These are phyloP conservation scores for Dicrostonyx torquatus DNA, from an alignment of 2,797 vertebrate species.

Conservation along the genomic window DNA sequence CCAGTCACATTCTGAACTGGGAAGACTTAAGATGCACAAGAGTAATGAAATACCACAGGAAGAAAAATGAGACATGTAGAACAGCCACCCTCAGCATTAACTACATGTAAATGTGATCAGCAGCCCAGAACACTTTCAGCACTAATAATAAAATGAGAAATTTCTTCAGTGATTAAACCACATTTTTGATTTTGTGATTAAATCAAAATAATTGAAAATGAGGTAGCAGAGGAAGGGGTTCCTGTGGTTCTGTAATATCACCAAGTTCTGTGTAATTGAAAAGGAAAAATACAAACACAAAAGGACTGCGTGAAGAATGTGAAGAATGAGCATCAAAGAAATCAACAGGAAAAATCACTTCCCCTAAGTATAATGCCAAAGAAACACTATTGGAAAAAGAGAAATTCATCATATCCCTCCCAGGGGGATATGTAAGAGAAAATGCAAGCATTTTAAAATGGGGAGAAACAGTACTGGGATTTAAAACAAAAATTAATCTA, in stretches of 20 bases:
- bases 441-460: conserved; percentile 60
- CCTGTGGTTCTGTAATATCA: not conserved
- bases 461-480: conserved; percentile 15
- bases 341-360: conserved; percentile 55
- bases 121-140: conserved; percentile 4
- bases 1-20: not conserved
- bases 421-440: conserved; percentile 41
- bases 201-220: conserved; percentile 64
- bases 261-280: not conserved
- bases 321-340: conserved; percentile 57
- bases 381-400: conserved; percentile 4
- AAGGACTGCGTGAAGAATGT: not conserved
- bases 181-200: conserved; percentile 66
- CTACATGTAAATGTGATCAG: conserved; percentile 64
- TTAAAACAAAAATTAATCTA: conserved; percentile 74
- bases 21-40: conserved; percentile 39
- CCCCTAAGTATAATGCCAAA: not conserved
- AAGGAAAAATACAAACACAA: conserved; percentile 26
- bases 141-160: conserved; percentile 48
- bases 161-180: conserved; percentile 62
- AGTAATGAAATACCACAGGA: conserved; percentile 32
- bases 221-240: conserved; percentile 55
- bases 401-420: conserved; percentile 21
- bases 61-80: conserved; percentile 45
- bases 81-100: conserved; percentile 48